Evolutionary conservation across 2,797 vertebrate species (phyloP), one percentile per base, ranked within the genome.

Genomic region (Ataeniobius toweri): DNA sequence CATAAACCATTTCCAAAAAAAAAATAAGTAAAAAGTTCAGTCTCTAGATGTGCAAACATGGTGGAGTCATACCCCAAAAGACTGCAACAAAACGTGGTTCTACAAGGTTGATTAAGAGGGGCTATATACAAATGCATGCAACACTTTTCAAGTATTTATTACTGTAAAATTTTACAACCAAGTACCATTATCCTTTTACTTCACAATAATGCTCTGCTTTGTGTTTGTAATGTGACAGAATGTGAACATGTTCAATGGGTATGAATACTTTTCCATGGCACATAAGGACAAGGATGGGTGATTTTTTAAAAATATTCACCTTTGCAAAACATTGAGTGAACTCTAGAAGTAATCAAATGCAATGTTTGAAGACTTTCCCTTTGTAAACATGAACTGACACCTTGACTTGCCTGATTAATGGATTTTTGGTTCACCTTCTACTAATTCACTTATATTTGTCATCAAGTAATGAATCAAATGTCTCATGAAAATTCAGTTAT

Each of bases 381-480:
- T 9, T 22, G 18, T 65, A n/a, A 68, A 44, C 9, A 44, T 44
- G 10, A 67, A 67, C 0, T 41, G 10, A 46, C 41, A 7, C 41
- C 6, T 5, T 10, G 8, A 68, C 22, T 12, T n/a, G 65, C 4
- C 39, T 44, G 65, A 68, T 16, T 7, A 3, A 68, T 68, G 65
- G 9, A 63, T 36, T n/a, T 77, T 71, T 26, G 6, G 28, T 61
- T 51, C 14, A 36, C 10, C 48, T 73, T 55, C 48, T 24, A 78
- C 74, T 12, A 75, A 65, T 63, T 59, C 77, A 73, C 70, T 36
- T 67, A 13, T 4, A 51, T 53, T 63, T 71, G 50, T 68, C 70
- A 74, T 85, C 59, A 76, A 65, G 76, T 58, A 82, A 73, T 73
- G 41, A 79, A 69, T 56, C 22, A 44, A 59, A 14, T 59, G 28